Conservation (phyloP, 1,140 invertebrate genomes). For the Drosophila orena region DNA sequence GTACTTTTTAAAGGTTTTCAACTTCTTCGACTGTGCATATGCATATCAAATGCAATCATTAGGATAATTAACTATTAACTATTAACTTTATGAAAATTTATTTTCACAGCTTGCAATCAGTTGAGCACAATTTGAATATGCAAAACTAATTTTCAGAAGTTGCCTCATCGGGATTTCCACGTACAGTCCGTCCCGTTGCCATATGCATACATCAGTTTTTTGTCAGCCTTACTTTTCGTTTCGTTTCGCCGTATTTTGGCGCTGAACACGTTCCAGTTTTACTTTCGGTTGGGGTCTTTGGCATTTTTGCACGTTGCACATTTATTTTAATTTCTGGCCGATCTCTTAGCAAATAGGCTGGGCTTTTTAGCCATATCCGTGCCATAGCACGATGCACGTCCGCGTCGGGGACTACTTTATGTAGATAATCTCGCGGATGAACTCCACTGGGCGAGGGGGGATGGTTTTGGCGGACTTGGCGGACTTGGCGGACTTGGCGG, state of each 20-base stretch:
- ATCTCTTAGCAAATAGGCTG: conserved; percentile 68
- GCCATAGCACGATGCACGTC: conserved; percentile 49
- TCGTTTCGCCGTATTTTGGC: conserved; percentile 25
- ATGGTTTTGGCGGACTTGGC: conserved; percentile 29
- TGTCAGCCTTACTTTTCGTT: conserved; percentile 17
- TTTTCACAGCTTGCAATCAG: no score
- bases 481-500: no score
- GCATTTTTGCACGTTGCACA: conserved; percentile 79
- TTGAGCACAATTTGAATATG: not conserved
- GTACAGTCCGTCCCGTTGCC: conserved; percentile 29
- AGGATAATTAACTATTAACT: no score
- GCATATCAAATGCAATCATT: not conserved
- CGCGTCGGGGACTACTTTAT: conserved; percentile 18
- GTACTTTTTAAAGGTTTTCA: not conserved
- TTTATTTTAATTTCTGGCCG: conserved; percentile 73
- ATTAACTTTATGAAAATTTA: not conserved
- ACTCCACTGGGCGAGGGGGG: not conserved
- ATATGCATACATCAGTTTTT: conserved; percentile 65
- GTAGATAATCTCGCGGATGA: conserved; percentile 66
- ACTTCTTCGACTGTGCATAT: not conserved
- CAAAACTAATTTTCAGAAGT: not conserved
- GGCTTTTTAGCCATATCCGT: conserved; percentile 19
- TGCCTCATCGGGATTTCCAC: conserved; percentile 7
- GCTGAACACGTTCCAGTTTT: conserved; percentile 60
- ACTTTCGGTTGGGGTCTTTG: conserved; percentile 47